Conservation (phyloP, 2,797 vertebrate genomes). For the Crypturellus tataupa region DNA sequence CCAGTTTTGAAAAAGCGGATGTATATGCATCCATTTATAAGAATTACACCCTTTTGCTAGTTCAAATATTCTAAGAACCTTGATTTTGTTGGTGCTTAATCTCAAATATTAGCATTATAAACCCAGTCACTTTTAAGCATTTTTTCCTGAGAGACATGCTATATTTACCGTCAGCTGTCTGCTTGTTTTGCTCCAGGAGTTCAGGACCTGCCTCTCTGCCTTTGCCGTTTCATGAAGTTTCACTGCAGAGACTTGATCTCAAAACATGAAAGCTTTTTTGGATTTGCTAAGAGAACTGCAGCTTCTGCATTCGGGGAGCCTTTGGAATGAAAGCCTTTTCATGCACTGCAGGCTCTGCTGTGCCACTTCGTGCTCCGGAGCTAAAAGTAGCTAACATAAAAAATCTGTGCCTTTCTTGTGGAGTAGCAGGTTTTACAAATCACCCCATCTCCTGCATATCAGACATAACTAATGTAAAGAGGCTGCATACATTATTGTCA, state of each 20-base stretch:
- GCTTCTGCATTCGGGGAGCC: background rate
- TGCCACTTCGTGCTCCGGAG: background rate
- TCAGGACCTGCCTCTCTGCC: background rate
- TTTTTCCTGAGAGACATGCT: background rate
- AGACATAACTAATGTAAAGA: background rate
- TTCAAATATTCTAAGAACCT: background rate
- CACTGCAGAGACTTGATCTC: background rate
- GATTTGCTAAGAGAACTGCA: constrained; percentile 18
- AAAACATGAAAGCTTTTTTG: constrained; percentile 39
- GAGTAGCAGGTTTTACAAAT: background rate
- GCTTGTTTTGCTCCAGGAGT: constrained; percentile 11
- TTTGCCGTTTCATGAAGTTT: background rate
- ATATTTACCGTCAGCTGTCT: background rate
- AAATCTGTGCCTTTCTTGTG: background rate
- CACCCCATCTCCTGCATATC: background rate
- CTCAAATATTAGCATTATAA: background rate
- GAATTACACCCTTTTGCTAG: background rate
- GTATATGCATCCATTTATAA: background rate
- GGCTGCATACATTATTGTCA: background rate
- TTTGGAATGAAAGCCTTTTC: constrained; percentile 1
- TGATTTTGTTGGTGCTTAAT: background rate
- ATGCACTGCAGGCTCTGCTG: background rate
- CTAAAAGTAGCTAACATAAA: constrained; percentile 9
- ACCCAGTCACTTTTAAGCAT: background rate
- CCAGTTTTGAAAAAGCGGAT: background rate